phyloP scores from a whole-genome alignment of 2,797 vertebrate genomes.

The Bradypodion pumilum region DNA sequence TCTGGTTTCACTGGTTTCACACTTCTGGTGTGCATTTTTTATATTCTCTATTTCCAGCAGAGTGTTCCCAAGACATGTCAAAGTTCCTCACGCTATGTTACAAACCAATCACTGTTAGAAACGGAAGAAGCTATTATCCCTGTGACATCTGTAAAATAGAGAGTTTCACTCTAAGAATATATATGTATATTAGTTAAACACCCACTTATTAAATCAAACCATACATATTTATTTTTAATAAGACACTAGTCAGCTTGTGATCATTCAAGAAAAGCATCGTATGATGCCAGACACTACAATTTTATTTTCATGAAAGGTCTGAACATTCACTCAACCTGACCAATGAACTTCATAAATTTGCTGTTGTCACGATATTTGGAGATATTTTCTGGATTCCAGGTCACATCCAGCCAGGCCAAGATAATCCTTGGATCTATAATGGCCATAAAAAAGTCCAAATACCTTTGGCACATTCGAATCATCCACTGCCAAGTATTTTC shows the following conservation, averaged over 20 bases:
- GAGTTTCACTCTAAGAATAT: neutral
- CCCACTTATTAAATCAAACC: neutral
- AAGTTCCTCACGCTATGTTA: neutral
- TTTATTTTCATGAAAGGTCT: constrained; percentile 25
- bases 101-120: neutral
- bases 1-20: too few relatives aligned
- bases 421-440: constrained; percentile 11
- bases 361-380: neutral
- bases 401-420: neutral
- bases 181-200: neutral
- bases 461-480: neutral
- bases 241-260: neutral
- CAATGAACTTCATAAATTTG: constrained; percentile 15
- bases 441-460: constrained; percentile 21
- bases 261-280: neutral
- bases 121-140: neutral
- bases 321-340: constrained; percentile 14
- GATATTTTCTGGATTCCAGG: constrained; percentile 5
- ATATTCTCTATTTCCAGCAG: too few relatives aligned
- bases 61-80: too few relatives aligned
- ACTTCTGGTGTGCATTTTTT: too few relatives aligned
- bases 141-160: neutral
- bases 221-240: neutral
- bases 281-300: neutral
- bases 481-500: neutral